Evolutionary conservation across 2,797 vertebrate genomes (phyloP), one percentile per base, ranked within the genome.

Genomic region (Eleutherodactylus coqui): DNA sequence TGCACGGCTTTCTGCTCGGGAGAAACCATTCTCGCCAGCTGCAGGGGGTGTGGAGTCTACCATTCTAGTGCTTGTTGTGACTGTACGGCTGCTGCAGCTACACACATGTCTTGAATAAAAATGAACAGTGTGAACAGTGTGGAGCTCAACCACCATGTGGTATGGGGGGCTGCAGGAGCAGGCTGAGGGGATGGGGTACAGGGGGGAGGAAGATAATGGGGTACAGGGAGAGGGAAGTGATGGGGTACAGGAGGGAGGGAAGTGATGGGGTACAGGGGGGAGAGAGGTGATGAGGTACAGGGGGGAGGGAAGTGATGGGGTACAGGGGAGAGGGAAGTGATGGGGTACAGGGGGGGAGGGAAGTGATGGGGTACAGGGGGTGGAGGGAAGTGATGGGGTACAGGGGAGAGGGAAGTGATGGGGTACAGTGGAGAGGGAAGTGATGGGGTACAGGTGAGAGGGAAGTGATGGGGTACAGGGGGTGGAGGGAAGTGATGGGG

Each of bases 11-110:
- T 41, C 51, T 58, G 81, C 70, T 76, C 70, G 82, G 83, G 36
- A 32, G 62, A 79, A 67, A 85, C 83, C 75, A 85, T 79, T 29
- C 45, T 7, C 55, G 43, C 32, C 19, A 76, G 41, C 75, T 41
- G 60, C 36, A 11, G 62, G 84, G 67, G 67, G 67, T 36, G 47
- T 16, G 53, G 64, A 72, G 43, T 13, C 36, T 75, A 62, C 84
- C 69, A 70, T 49, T 8, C 19, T 17, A 17, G 75, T 60, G 45
- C 60, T 3, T 41, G 21, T n/a, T 11, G 36, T 72, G 21, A 85
- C 49, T 58, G 76, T 79, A 60, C 38, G 34, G 38, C 14, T 60
- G 75, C 29, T 49, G 41, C 72, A 19, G 29, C 58, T 43, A 11
- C 34, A 77, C 41, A 72, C 49, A 29, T 55, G n/a, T 38, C 75